phyloP scores from a whole-genome alignment of 2,113 vertebrate genomes.

The Stegastes partitus region DNA sequence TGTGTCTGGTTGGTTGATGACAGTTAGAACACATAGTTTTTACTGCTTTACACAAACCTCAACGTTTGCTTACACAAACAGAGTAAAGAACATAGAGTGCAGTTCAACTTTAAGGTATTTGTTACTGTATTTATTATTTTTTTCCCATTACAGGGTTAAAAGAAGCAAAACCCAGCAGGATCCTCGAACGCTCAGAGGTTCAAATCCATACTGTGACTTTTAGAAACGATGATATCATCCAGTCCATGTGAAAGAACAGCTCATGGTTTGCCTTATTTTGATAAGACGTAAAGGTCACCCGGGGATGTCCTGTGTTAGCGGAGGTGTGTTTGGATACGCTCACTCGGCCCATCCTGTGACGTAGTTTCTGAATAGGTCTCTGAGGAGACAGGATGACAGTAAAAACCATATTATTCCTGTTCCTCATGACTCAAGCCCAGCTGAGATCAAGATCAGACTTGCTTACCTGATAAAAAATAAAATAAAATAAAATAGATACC shows the following conservation, averaged over 20 bases:
- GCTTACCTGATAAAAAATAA: slow-evolving; percentile 23
- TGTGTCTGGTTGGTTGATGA: no score
- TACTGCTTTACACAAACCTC: background rate
- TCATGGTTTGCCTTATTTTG: slow-evolving; percentile 58
- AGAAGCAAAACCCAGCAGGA: background rate
- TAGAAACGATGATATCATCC: slow-evolving; percentile 55
- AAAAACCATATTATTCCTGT: slow-evolving; percentile 56
- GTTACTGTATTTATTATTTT: background rate
- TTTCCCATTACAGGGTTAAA: background rate
- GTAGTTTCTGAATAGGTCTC: slow-evolving; percentile 48
- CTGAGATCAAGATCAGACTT: slow-evolving; percentile 43
- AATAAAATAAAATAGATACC: background rate
- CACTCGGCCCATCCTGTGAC: slow-evolving; percentile 76
- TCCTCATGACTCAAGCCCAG: slow-evolving; percentile 62
- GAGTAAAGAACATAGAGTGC: background rate
- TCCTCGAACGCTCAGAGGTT: slow-evolving; percentile 14
- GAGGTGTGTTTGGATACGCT: slow-evolving; percentile 69
- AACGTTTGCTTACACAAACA: background rate
- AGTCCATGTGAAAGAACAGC: slow-evolving; percentile 27
- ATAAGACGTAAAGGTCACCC: slow-evolving; percentile 62
- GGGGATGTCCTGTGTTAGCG: slow-evolving; percentile 64
- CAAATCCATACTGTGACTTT: slow-evolving; percentile 26
- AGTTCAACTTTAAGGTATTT: background rate
- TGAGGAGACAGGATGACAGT: slow-evolving; percentile 68
- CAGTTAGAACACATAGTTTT: no score